phyloP scores from a whole-genome alignment of 2,113 vertebrate genomes.

The Trogon melanurus region DNA sequence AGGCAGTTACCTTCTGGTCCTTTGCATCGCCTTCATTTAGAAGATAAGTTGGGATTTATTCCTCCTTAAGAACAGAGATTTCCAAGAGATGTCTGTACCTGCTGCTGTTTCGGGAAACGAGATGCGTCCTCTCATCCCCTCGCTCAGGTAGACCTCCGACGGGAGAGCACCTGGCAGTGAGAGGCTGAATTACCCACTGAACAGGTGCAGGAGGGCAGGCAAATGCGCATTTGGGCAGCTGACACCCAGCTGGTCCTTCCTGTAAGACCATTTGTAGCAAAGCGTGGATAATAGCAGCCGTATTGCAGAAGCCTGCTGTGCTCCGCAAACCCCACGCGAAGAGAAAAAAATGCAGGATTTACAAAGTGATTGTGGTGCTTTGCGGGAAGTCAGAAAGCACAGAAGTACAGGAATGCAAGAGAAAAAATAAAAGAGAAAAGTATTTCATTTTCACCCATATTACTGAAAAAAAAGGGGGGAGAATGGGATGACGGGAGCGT shows the following conservation, averaged over 20 bases:
- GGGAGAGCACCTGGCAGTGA: neutral
- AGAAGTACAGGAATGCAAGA: neutral
- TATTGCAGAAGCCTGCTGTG: neutral
- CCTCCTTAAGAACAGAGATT: neutral
- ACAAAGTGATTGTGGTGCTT: neutral
- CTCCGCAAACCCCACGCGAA: fast-evolving
- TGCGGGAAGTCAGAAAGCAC: neutral
- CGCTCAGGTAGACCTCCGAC: neutral
- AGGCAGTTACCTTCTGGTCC: neutral
- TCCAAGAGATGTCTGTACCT: neutral
- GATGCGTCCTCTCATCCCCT: fast-evolving
- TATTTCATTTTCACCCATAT: neutral
- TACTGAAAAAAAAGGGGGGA: neutral
- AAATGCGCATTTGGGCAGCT: neutral
- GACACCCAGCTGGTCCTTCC: neutral
- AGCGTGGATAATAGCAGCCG: fast-evolving
- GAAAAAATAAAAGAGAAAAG: neutral
- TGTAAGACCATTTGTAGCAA: neutral
- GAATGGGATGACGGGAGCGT: neutral
- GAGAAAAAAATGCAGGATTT: neutral
- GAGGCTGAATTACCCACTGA: neutral
- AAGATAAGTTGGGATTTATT: neutral
- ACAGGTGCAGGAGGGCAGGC: neutral
- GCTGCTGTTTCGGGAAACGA: fast-evolving
- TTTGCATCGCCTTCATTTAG: fast-evolving